A percentile compares a stretch with the other conserved stretches of the same genome.
phyloP scores from a whole-genome alignment of 2,797 vertebrate species.

The Florisuga fusca region DNA sequence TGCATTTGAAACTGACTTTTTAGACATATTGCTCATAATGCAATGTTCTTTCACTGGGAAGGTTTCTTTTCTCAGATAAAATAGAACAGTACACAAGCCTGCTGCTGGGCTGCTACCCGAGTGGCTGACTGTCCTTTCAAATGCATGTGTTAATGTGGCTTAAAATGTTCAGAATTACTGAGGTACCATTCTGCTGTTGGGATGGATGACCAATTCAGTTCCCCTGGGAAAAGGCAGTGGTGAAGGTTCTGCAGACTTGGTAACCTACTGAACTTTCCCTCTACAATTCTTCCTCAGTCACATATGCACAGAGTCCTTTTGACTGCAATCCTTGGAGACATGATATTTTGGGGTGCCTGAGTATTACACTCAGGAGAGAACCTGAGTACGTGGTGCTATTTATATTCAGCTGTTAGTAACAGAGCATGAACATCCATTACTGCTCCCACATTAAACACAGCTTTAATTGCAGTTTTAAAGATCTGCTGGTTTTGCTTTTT shows the following conservation, averaged over 20 bases:
- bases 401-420: constrained; percentile 70
- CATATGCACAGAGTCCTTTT: not conserved
- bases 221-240: not conserved
- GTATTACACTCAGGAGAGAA: not conserved
- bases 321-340: not conserved
- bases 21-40: not conserved
- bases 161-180: not conserved
- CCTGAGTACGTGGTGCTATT: constrained; percentile 22
- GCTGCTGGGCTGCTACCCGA: not conserved
- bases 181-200: not conserved
- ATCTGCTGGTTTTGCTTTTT: constrained; percentile 72
- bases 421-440: constrained; percentile 72
- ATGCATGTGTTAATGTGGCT: not conserved
- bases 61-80: not conserved
- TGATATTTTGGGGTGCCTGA: constrained; percentile 40
- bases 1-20: not conserved
- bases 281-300: not conserved
- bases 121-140: not conserved
- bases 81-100: not conserved
- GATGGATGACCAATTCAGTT: not conserved
- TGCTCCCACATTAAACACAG: constrained; percentile 69
- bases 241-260: not conserved
- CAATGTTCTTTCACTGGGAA: not conserved
- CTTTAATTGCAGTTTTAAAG: constrained; percentile 71
- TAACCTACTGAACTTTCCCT: not conserved